These are phyloP conservation scores for Pristiophorus japonicus DNA, from an alignment of 2,113 vertebrate species.

Conservation along the genomic window DNA sequence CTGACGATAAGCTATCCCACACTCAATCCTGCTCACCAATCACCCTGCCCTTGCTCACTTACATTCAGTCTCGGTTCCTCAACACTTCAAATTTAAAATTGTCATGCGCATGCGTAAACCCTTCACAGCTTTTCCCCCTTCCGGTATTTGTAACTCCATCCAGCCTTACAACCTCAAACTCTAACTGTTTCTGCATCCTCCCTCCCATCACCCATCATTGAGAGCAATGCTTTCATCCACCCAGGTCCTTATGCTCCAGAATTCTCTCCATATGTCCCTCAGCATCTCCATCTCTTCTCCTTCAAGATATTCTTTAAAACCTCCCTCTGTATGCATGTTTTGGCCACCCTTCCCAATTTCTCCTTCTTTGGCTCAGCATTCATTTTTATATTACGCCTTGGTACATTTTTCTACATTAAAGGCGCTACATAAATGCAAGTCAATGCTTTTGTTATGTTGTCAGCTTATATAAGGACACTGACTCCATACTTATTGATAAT, in stretches of 20 bases:
- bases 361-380: too few relatives aligned
- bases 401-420: not conserved
- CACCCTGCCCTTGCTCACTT: not conserved
- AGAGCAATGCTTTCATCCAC: not conserved
- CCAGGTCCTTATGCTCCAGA: not conserved
- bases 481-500: too few relatives aligned
- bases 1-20: not conserved
- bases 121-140: too few relatives aligned
- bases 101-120: too few relatives aligned
- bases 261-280: not conserved
- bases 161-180: too few relatives aligned
- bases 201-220: not conserved
- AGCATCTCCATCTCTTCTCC: not conserved
- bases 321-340: not conserved
- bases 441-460: not conserved
- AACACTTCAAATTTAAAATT: not conserved
- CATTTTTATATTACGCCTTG: not conserved
- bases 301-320: not conserved
- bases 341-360: too few relatives aligned
- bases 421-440: not conserved
- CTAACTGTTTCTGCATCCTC: too few relatives aligned
- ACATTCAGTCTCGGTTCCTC: not conserved
- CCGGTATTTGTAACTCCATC: too few relatives aligned
- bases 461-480: too few relatives aligned
- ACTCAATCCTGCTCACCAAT: not conserved